A percentile compares a stretch with the other conserved stretches of the same genome.
phyloP scores from a whole-genome alignment of 2,797 vertebrate genomes.

The Gallinago nigripennis region DNA sequence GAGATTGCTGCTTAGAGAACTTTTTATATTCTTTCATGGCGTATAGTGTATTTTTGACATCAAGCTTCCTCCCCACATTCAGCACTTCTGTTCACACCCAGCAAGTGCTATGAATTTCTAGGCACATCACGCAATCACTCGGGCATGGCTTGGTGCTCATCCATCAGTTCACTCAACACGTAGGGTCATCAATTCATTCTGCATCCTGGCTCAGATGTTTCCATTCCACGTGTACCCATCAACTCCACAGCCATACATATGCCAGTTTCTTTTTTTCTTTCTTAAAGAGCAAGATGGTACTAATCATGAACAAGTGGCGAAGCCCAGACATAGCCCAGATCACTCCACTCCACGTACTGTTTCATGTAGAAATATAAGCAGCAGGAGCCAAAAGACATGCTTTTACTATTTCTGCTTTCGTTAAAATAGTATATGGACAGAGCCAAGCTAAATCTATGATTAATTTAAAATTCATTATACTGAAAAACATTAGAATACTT shows the following conservation, averaged over 20 bases:
- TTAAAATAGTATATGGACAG: not conserved
- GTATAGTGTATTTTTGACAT: accelerated
- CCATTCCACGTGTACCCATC: not conserved
- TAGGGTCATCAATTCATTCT: not conserved
- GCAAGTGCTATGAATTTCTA: accelerated
- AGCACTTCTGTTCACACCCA: not conserved
- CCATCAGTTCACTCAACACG: not conserved
- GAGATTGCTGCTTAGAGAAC: not conserved
- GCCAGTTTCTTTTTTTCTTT: not conserved
- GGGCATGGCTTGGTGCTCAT: not conserved
- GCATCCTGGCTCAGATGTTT: not conserved
- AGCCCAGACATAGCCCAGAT: not conserved
- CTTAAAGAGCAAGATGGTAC: not conserved
- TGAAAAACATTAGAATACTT: not conserved
- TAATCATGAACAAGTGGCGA: accelerated
- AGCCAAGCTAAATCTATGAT: not conserved
- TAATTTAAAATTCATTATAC: not conserved
- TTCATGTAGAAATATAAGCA: not conserved
- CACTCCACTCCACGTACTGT: not conserved
- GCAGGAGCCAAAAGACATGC: not conserved
- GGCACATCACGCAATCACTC: accelerated
- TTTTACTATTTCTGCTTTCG: not conserved
- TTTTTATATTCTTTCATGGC: accelerated
- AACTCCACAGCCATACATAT: not conserved
- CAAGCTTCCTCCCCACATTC: not conserved